phyloP scores from a whole-genome alignment of 2,888 invertebrate species.

The Allygus modestus region DNA sequence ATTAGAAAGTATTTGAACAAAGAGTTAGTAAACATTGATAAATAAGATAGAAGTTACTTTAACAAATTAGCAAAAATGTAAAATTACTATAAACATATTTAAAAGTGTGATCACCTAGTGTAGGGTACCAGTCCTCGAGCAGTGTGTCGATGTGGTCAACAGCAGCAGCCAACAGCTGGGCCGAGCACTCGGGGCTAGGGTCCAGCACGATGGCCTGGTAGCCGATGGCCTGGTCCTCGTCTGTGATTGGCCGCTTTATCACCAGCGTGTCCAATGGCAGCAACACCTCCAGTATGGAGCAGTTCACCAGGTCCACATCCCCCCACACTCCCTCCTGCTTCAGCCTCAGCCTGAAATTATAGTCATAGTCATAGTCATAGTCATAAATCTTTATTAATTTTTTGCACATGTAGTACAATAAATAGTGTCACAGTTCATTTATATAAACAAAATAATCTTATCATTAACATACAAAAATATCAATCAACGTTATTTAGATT shows the following conservation, averaged over 20 bases:
- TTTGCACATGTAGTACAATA: too few species aligned
- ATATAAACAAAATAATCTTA: too few species aligned
- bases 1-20: too few species aligned
- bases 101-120: too few species aligned
- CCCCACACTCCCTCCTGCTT: slow-evolving; percentile 93
- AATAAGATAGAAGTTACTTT: too few species aligned
- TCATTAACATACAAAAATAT: too few species aligned
- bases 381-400: too few species aligned
- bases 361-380: background rate
- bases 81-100: too few species aligned
- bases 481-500: too few species aligned
- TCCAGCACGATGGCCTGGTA: slow-evolving; percentile 85
- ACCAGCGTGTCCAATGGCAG: slow-evolving; percentile 85
- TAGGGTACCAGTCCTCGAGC: slow-evolving; percentile 99
- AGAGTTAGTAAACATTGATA: too few species aligned
- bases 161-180: slow-evolving; percentile 90
- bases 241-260: slow-evolving; percentile 76
- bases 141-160: slow-evolving; percentile 98
- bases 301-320: slow-evolving; percentile 86
- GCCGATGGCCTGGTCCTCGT: slow-evolving; percentile 77
- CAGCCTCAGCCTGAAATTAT: slow-evolving; percentile 74
- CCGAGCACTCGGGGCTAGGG: slow-evolving; percentile 87
- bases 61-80: too few species aligned
- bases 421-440: background rate
- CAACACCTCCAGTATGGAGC: slow-evolving; percentile 91